Evolutionary conservation across 2,888 invertebrate species (phyloP).

Genomic region (Aporophyla nigra): DNA sequence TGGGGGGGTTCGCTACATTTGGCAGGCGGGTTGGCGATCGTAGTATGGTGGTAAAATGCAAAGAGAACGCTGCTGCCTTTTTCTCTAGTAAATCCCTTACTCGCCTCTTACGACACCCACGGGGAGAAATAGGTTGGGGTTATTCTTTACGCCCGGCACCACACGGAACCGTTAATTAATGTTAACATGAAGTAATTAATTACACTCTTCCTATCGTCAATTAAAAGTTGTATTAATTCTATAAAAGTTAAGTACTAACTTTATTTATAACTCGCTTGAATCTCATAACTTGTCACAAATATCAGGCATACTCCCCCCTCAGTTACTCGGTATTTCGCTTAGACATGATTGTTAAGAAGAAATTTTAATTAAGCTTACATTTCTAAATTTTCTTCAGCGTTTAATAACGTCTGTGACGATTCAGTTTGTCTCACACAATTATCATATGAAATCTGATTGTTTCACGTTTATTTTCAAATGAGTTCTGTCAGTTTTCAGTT

Average conservation of each 20-base stretch:
- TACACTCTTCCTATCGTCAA: neutral
- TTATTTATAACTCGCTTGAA: conserved; percentile 10
- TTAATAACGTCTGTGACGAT: conserved; percentile 64
- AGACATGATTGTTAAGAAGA: conserved; percentile 84
- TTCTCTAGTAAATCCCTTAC: too few relatives aligned
- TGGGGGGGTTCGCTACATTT: too few relatives aligned
- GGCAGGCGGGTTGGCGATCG: too few relatives aligned
- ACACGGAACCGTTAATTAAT: too few relatives aligned
- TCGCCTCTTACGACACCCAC: too few relatives aligned
- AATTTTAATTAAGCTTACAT: conserved; percentile 88
- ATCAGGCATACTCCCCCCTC: conserved; percentile 78
- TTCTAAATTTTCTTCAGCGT: conserved; percentile 73
- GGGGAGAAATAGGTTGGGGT: too few relatives aligned
- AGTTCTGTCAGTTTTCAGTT: conserved; percentile 6
- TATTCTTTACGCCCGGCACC: too few relatives aligned
- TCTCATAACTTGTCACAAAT: conserved; percentile 60
- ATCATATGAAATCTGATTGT: conserved; percentile 61
- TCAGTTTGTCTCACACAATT: conserved; percentile 63
- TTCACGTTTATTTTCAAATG: conserved; percentile 29
- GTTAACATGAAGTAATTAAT: neutral
- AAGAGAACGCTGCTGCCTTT: too few relatives aligned
- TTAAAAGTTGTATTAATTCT: too few relatives aligned
- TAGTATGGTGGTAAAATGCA: too few relatives aligned
- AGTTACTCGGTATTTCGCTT: conserved; percentile 81
- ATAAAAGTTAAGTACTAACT: neutral